Evolutionary conservation across 2,888 invertebrate genomes (phyloP), one percentile per base, ranked within the genome.

Genomic region (Hoplodrina ambigua): DNA sequence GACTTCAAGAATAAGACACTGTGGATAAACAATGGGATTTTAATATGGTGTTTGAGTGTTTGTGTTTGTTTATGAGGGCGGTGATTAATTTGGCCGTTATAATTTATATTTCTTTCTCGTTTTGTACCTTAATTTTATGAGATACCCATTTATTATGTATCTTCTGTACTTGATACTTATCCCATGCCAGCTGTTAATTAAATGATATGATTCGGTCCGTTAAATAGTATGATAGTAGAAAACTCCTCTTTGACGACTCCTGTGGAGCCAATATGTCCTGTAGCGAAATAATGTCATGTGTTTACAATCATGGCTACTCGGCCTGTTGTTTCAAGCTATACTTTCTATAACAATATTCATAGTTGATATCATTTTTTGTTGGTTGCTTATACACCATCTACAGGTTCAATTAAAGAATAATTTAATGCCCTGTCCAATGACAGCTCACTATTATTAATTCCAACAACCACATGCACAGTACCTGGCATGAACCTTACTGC

Each of bases 11-110:
- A 20, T 67, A 13, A 19, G 33, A 33, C 25, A 44, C 58, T n/a
- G 33, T 6, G 13, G 33, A 50, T 37, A 17, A 56, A 59, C 41
- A 59, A 63, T n/a, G 20, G 4, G 30, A 25, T 71, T 44, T 71
- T 44, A 52, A n/a, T 15, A 55, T 30, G 41, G 33, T 52, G 44
- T 67, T n/a, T n/a, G n/a, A n/a, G n/a, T n/a, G n/a, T n/a, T n/a
- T n/a, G n/a, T n/a, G n/a, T n/a, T n/a, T n/a, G n/a, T n/a, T 57
- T 49, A 49, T 6, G 20, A 49, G 20, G 13, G 25, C 20, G 10
- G 11, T 20, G 19, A 37, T 41, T 55, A 56, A 44, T 56, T 19
- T 4, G 7, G 11, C 5, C 53, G 4, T 44, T 37, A 65, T 53
- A n/a, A 41, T 46, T 15, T 30, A 37, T 20, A 0, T 58, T 57